Percentiles rank a stretch among this genome's conserved stretches.
phyloP scores from a whole-genome alignment of 2,888 invertebrate species.

The Pterostichus madidus region DNA sequence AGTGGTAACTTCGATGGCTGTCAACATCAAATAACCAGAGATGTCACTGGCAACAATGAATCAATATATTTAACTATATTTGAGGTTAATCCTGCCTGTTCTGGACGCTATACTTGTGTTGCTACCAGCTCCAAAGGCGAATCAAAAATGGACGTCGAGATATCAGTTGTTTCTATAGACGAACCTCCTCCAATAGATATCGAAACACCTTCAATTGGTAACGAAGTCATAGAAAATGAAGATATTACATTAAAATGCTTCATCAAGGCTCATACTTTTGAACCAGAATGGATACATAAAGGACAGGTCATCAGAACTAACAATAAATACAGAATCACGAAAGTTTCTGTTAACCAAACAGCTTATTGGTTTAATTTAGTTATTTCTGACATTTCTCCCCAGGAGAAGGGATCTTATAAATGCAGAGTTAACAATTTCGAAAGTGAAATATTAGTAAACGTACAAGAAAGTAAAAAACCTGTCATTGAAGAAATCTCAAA shows the following conservation, averaged over 20 bases:
- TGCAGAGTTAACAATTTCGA: constrained; percentile 11
- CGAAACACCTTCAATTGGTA: background rate
- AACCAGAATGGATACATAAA: constrained; percentile 18
- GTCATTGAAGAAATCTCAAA: constrained; percentile 12
- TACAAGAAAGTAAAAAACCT: background rate
- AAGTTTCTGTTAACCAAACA: background rate
- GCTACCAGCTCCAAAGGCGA: background rate
- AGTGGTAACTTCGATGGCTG: constrained; percentile 3
- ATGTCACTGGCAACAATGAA: background rate
- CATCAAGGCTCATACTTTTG: background rate
- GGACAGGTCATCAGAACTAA: constrained; percentile 22
- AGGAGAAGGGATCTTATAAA: constrained; percentile 22
- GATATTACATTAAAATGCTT: constrained; percentile 22
- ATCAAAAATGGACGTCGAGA: background rate
- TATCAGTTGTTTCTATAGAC: background rate
- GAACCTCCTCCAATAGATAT: background rate
- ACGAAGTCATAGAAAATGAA: background rate
- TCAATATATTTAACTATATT: background rate
- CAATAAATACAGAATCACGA: constrained; percentile 5
- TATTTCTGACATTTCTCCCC: constrained; percentile 1
- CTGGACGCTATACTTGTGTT: constrained; percentile 9
- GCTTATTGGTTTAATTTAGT: constrained; percentile 8
- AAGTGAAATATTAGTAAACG: constrained; percentile 4
- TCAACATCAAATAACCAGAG: background rate
- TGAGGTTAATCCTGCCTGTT: constrained; percentile 1